A percentile compares a stretch with the other conserved stretches of the same genome.
Conservation (phyloP, 2,797 vertebrate genomes). For the Coracias cyanogaster region DNA sequence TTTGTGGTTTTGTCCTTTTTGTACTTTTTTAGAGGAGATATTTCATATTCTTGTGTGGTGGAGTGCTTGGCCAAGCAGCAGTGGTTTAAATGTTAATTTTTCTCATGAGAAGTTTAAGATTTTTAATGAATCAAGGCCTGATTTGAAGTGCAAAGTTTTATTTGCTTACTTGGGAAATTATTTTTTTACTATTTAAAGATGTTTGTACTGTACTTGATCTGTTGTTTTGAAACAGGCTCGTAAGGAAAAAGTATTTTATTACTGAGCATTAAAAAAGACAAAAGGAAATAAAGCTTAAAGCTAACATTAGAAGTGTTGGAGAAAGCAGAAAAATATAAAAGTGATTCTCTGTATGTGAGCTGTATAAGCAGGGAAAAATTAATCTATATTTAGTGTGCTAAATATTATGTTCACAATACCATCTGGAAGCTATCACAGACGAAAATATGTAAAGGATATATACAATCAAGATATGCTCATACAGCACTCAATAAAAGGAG, state of each 20-base stretch:
- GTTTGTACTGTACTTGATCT: conserved; percentile 78
- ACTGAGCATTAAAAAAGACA: conserved; percentile 57
- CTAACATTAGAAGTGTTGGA: conserved; percentile 35
- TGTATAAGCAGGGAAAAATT: conserved; percentile 18
- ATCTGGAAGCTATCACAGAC: conserved; percentile 52
- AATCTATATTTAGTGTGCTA: conserved; percentile 53
- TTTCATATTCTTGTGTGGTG: conserved; percentile 89
- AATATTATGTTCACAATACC: conserved; percentile 51
- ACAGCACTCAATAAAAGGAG: conserved; percentile 22
- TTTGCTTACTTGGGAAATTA: conserved; percentile 86
- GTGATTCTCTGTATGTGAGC: conserved; percentile 18
- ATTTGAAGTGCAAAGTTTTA: conserved; percentile 87
- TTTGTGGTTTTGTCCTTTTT: conserved; percentile 96
- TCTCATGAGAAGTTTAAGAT: conserved; percentile 86
- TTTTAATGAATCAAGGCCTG: conserved; percentile 85
- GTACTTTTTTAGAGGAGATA: conserved; percentile 89
- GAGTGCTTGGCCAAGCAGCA: conserved; percentile 85
- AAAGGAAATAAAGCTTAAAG: conserved; percentile 57
- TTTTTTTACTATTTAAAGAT: conserved; percentile 83
- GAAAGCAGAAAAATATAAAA: conserved; percentile 55
- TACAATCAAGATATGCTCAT: conserved; percentile 21
- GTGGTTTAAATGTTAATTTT: conserved; percentile 91
- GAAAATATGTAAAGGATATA: conserved; percentile 45
- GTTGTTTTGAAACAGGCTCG: conserved; percentile 77
- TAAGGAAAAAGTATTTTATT: conserved; percentile 70